Percentiles rank a stretch among this genome's conserved stretches.
These are phyloP conservation scores for Pyrgus malvae DNA, from an alignment of 2,888 invertebrate species.

Conservation along the genomic window DNA sequence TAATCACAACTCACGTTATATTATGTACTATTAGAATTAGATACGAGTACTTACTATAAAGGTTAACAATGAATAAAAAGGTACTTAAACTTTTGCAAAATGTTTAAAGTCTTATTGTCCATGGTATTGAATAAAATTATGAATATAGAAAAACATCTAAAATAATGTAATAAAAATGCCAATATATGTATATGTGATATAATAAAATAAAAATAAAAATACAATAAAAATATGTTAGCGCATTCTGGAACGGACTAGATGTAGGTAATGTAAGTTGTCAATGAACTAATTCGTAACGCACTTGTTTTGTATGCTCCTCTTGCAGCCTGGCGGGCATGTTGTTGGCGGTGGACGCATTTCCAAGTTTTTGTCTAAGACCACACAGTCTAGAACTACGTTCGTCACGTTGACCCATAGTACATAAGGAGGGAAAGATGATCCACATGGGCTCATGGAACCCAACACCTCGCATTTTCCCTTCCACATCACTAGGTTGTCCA, in stretches of 20 bases:
- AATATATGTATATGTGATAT: too few relatives aligned
- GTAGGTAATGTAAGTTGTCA: neutral
- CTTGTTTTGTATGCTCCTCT: slow-evolving; percentile 51
- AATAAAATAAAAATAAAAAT: neutral
- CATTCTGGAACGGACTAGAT: neutral
- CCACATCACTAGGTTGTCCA: slow-evolving; percentile 72
- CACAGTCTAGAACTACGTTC: slow-evolving; percentile 82
- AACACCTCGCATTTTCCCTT: slow-evolving; percentile 72
- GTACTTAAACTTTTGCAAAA: too few relatives aligned
- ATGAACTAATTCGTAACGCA: slow-evolving; percentile 40
- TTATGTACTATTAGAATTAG: too few relatives aligned
- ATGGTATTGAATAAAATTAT: too few relatives aligned
- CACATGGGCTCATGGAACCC: slow-evolving; percentile 65
- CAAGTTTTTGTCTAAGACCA: slow-evolving; percentile 53
- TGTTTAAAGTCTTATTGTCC: too few relatives aligned
- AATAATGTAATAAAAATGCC: too few relatives aligned
- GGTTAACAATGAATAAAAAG: too few relatives aligned
- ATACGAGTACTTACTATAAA: too few relatives aligned
- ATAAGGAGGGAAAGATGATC: slow-evolving; percentile 47
- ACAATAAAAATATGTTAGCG: neutral
- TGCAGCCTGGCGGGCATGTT: slow-evolving; percentile 58
- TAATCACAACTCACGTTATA: too few relatives aligned
- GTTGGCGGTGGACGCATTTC: slow-evolving; percentile 37
- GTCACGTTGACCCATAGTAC: slow-evolving; percentile 83
- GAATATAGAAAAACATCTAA: too few relatives aligned